Evolutionary conservation across 2,888 invertebrate species (phyloP).

Genomic region (Punctoribates punctum): DNA sequence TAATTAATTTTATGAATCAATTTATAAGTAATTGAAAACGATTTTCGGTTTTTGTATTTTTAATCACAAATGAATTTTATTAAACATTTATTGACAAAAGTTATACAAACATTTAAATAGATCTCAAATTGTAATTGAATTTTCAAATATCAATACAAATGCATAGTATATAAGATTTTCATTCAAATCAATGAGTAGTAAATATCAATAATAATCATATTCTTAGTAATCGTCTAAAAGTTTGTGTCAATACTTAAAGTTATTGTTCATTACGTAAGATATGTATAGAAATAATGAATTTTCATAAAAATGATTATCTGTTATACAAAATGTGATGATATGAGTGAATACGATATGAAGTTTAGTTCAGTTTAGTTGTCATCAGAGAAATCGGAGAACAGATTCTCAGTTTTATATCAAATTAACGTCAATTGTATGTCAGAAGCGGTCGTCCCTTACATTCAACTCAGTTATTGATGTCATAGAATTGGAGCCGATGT

Average conservation of each 20-base stretch:
- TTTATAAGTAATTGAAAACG: no score
- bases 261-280: not conserved
- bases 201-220: not conserved
- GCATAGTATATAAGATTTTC: not conserved
- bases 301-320: not conserved
- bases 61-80: not conserved
- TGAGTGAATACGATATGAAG: not conserved
- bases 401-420: not conserved
- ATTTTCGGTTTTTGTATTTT: no score
- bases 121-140: not conserved
- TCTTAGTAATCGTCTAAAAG: no score
- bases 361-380: not conserved
- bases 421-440: not conserved
- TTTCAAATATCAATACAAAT: not conserved
- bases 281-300: not conserved
- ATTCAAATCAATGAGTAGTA: not conserved
- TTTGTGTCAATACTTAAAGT: not conserved
- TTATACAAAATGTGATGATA: constrained; percentile 1
- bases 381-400: not conserved
- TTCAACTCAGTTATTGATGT: no score
- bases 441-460: not conserved
- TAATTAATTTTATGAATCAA: no score
- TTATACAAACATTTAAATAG: constrained; percentile 1
- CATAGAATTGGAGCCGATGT: no score
- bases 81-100: not conserved